These are phyloP conservation scores for Asarcornis scutulata DNA, from an alignment of 2,113 vertebrate species.

Conservation along the genomic window DNA sequence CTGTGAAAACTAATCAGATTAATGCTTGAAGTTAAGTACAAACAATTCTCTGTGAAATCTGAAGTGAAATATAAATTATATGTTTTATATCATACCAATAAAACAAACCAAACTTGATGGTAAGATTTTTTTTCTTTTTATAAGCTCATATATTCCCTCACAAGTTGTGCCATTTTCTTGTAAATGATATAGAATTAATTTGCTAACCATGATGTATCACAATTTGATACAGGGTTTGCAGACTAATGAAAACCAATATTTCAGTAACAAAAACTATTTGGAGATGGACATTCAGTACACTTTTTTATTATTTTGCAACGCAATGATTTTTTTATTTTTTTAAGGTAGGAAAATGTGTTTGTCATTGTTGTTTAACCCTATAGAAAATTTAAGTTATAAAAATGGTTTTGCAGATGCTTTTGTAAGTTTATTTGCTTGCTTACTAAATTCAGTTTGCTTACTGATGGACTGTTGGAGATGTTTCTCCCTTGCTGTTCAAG, in stretches of 20 bases:
- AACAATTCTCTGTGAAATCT: background rate
- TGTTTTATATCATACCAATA: background rate
- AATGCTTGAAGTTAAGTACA: background rate
- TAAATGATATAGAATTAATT: background rate
- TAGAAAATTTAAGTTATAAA: background rate
- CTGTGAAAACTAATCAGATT: background rate
- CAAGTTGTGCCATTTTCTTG: background rate
- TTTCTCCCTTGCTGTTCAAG: background rate
- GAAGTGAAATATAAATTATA: background rate
- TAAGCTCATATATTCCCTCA: background rate
- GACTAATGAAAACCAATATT: background rate
- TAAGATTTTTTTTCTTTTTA: background rate
- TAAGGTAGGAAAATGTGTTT: background rate
- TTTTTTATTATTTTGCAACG: background rate
- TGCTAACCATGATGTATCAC: background rate
- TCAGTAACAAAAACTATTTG: background rate
- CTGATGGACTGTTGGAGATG: background rate
- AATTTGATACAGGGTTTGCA: background rate
- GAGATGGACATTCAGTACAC: background rate
- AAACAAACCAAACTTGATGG: accelerated
- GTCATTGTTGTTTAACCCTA: background rate
- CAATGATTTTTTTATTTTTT: background rate
- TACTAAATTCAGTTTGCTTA: background rate
- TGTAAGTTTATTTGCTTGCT: background rate
- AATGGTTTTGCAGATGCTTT: background rate